Evolutionary conservation across 2,113 vertebrate species (phyloP).

Genomic region (Ornithorhynchus anatinus): DNA sequence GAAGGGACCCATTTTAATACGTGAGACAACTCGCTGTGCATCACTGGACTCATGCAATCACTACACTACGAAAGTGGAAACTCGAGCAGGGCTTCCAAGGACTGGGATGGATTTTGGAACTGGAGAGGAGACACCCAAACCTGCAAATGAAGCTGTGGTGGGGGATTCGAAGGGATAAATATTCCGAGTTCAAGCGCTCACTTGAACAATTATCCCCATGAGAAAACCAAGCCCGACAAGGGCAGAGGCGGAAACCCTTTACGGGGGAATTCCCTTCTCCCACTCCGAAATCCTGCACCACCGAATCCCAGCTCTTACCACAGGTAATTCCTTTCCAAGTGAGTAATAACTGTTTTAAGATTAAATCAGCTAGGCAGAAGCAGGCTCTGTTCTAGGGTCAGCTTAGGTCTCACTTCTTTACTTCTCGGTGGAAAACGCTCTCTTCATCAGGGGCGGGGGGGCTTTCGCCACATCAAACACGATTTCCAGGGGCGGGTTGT

Average conservation of each 20-base stretch:
- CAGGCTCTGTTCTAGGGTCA: not conserved
- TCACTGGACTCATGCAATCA: slow-evolving; percentile 1
- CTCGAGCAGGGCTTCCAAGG: not conserved
- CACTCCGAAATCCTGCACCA: not conserved
- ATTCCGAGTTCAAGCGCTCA: not conserved
- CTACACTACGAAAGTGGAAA: slow-evolving; percentile 13
- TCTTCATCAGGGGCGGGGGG: slow-evolving; percentile 93
- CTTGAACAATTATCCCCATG: not conserved
- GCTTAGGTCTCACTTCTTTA: slow-evolving; percentile 54
- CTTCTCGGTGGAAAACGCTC: slow-evolving; percentile 97
- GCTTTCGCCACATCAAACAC: slow-evolving; percentile 90
- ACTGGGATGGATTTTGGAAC: not conserved
- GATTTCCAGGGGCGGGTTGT: slow-evolving; percentile 88
- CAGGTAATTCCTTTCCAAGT: slow-evolving; percentile 15
- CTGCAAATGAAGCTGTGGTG: not conserved
- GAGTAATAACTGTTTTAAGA: not conserved
- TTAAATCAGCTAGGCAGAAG: too few relatives aligned
- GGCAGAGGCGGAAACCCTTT: slow-evolving; percentile 12
- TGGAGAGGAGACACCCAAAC: slow-evolving; percentile 1
- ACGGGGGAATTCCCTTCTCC: slow-evolving; percentile 18
- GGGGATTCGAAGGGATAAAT: slow-evolving; percentile 42
- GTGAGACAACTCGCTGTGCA: not conserved
- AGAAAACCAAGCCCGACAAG: slow-evolving; percentile 14
- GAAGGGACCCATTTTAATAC: not conserved
- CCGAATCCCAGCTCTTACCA: not conserved